Evolutionary conservation across 1,140 invertebrate species (phyloP).

Genomic region (Bathynomus jamesi): DNA sequence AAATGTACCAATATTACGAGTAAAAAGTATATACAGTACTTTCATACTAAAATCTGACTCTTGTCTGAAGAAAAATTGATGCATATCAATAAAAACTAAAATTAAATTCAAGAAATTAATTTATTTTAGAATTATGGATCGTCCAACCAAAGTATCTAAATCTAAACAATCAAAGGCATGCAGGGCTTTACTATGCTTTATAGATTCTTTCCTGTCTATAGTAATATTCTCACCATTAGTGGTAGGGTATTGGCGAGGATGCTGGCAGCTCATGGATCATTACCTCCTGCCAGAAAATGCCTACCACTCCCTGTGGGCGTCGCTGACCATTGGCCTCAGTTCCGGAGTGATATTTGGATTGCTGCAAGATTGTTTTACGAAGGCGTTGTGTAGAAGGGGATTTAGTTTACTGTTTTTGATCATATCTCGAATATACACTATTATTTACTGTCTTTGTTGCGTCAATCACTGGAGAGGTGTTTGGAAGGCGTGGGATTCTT

Average conservation of each 20-base stretch:
- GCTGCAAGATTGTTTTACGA: conserved; percentile 55
- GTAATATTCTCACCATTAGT: conserved; percentile 65
- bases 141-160: no score
- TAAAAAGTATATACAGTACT: no score
- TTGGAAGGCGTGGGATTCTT: conserved; percentile 64
- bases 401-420: conserved; percentile 57
- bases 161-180: no score
- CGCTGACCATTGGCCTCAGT: conserved; percentile 57
- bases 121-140: no score
- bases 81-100: no score
- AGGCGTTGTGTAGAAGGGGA: conserved; percentile 56
- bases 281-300: conserved; percentile 56
- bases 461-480: conserved; percentile 76
- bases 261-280: conserved; percentile 67
- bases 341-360: conserved; percentile 55
- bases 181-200: conserved; percentile 49
- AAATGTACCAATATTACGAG: no score
- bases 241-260: conserved; percentile 75
- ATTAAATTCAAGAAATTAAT: no score
- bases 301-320: conserved; percentile 54
- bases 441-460: conserved; percentile 60
- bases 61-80: no score
- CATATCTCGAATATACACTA: conserved; percentile 64
- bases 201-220: conserved; percentile 63
- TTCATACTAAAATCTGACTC: no score